A percentile compares a stretch with the other conserved stretches of the same genome.
Conservation (phyloP, 2,113 vertebrate species). For the Tragelaphus imberbis region DNA sequence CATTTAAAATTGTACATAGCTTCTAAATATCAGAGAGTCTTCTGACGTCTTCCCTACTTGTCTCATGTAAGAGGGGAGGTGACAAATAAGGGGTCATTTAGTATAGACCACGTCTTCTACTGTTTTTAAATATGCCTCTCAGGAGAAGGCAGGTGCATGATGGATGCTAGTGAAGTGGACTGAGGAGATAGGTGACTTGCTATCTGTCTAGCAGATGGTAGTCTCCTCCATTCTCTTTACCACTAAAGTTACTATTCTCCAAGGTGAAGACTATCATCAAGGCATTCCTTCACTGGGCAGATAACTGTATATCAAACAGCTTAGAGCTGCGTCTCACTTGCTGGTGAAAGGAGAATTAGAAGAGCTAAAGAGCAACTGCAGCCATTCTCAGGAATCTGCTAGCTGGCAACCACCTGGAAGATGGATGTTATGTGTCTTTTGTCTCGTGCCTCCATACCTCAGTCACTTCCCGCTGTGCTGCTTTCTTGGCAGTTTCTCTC, state of each 20-base stretch:
- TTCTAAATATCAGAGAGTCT: neutral
- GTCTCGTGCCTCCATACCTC: slow-evolving; percentile 61
- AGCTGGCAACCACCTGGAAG: neutral
- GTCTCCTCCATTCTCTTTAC: neutral
- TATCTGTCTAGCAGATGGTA: neutral
- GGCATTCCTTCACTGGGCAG: neutral
- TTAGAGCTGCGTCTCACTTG: neutral
- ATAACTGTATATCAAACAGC: neutral
- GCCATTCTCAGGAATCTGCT: neutral
- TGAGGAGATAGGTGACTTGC: neutral
- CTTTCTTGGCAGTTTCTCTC: slow-evolving; percentile 70
- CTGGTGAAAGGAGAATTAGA: neutral
- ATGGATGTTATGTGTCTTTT: fast-evolving
- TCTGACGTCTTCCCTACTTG: neutral
- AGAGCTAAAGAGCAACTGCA: neutral
- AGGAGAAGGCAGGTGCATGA: neutral
- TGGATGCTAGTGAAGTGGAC: neutral
- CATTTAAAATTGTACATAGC: neutral
- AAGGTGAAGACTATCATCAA: neutral
- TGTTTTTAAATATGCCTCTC: neutral
- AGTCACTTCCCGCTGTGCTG: slow-evolving; percentile 62
- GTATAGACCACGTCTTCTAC: neutral
- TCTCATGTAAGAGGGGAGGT: neutral
- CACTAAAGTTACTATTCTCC: neutral
- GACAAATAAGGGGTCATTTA: neutral